phyloP scores from a whole-genome alignment of 2,113 vertebrate genomes.

The Dinomys branickii region DNA sequence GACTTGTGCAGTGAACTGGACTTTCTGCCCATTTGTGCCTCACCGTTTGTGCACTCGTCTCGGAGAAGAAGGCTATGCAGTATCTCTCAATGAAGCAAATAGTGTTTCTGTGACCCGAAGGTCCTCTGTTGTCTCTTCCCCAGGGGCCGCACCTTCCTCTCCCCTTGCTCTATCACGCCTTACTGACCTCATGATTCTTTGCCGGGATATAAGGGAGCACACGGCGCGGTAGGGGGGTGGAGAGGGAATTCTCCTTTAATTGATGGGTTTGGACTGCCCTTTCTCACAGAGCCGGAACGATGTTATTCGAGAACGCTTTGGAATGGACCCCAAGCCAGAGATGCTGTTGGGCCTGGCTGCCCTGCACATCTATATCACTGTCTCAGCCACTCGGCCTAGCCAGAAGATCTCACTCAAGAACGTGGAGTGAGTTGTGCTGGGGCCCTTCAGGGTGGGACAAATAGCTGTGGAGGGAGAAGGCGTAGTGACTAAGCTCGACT shows the following conservation, averaged over 20 bases:
- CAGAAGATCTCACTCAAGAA: slow-evolving; percentile 99
- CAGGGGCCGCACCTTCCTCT: slow-evolving; percentile 6
- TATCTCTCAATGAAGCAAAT: neutral
- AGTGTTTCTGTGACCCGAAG: neutral
- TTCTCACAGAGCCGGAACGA: slow-evolving; percentile 95
- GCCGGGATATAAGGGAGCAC: neutral
- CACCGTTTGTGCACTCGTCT: neutral
- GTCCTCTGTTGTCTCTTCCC: neutral
- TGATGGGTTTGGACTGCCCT: slow-evolving; percentile 51
- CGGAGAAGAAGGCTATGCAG: neutral
- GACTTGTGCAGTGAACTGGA: neutral
- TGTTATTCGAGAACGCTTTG: slow-evolving; percentile 97
- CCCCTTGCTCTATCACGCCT: neutral
- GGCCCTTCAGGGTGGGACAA: slow-evolving; percentile 15
- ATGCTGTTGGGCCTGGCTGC: slow-evolving; percentile 95
- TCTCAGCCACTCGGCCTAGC: slow-evolving; percentile 95
- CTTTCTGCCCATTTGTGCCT: slow-evolving; percentile 24
- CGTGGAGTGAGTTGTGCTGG: slow-evolving; percentile 94
- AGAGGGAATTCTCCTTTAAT: slow-evolving; percentile 7
- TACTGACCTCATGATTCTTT: neutral
- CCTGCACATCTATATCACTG: slow-evolving; percentile 98
- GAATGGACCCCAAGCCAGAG: slow-evolving; percentile 95
- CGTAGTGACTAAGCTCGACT: neutral
- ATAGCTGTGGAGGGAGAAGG: neutral
- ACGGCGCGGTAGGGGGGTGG: neutral